A percentile compares a stretch with the other conserved stretches of the same genome.
These are phyloP conservation scores for Hymenochirus boettgeri DNA, from an alignment of 2,113 vertebrate genomes.

Conservation along the genomic window DNA sequence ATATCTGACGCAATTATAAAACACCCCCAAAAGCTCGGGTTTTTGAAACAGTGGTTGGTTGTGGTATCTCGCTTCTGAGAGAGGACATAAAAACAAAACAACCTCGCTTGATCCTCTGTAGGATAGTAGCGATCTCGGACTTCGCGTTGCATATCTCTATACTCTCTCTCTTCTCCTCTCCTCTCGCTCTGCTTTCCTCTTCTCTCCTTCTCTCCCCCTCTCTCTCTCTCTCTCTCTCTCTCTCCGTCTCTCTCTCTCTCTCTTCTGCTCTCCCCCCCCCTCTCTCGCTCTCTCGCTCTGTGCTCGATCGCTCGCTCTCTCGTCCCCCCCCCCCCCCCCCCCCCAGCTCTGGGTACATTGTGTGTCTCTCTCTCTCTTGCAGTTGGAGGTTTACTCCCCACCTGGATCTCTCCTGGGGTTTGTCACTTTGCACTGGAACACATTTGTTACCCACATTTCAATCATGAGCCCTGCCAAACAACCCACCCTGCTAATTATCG, in stretches of 20 bases:
- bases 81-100: too few species aligned
- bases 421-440: constrained; percentile 11
- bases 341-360: too few species aligned
- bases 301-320: background rate
- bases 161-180: background rate
- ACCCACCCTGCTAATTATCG: constrained; percentile 6
- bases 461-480: background rate
- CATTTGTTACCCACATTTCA: constrained; percentile 17
- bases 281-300: too few species aligned
- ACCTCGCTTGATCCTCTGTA: too few species aligned
- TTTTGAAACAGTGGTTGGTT: too few species aligned
- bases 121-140: too few species aligned
- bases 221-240: too few species aligned
- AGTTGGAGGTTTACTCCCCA: constrained; percentile 8
- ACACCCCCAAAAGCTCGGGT: too few species aligned
- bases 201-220: background rate
- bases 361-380: background rate
- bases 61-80: too few species aligned
- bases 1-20: too few species aligned
- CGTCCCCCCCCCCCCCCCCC: too few species aligned
- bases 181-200: background rate
- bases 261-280: background rate
- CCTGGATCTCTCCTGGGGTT: background rate
- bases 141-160: too few species aligned
- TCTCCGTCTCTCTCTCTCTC: background rate